Percentiles rank a stretch among this genome's conserved stretches.
These are phyloP conservation scores for Grantiella picta DNA, from an alignment of 2,113 vertebrate genomes.

Conservation along the genomic window DNA sequence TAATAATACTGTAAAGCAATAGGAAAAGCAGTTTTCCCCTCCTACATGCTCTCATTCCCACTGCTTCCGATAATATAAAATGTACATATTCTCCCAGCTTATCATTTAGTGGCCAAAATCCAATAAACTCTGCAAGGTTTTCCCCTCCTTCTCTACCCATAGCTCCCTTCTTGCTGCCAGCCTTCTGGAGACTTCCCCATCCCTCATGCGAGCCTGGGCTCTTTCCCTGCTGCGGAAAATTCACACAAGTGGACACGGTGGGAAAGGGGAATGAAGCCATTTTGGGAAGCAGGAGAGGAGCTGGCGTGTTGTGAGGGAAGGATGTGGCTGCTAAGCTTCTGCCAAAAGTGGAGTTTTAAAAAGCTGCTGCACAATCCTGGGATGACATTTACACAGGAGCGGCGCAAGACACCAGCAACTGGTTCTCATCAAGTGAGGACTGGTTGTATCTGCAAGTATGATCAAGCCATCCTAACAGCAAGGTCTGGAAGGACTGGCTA, in stretches of 20 bases:
- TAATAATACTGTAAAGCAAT: background rate
- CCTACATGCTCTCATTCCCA: background rate
- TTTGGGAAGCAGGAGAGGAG: background rate
- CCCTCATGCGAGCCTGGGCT: background rate
- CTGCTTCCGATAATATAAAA: background rate
- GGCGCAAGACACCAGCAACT: background rate
- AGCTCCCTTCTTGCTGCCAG: background rate
- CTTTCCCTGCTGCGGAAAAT: background rate
- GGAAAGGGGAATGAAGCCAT: background rate
- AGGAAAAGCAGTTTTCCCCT: background rate
- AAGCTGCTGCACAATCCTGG: background rate
- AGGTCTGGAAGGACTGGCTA: conserved; percentile 2
- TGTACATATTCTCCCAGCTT: background rate
- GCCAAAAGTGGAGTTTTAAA: conserved; percentile 15
- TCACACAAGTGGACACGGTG: background rate
- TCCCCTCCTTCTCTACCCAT: background rate
- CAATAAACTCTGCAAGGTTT: background rate
- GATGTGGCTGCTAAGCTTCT: conserved; percentile 30
- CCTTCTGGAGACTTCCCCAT: background rate
- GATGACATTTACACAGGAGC: background rate
- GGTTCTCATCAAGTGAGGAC: background rate
- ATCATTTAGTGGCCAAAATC: background rate
- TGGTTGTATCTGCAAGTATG: conserved; percentile 6
- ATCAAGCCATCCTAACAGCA: background rate
- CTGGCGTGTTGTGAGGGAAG: background rate